Evolutionary conservation across 2,113 vertebrate genomes (phyloP).

Genomic region (Notothenia rossii): DNA sequence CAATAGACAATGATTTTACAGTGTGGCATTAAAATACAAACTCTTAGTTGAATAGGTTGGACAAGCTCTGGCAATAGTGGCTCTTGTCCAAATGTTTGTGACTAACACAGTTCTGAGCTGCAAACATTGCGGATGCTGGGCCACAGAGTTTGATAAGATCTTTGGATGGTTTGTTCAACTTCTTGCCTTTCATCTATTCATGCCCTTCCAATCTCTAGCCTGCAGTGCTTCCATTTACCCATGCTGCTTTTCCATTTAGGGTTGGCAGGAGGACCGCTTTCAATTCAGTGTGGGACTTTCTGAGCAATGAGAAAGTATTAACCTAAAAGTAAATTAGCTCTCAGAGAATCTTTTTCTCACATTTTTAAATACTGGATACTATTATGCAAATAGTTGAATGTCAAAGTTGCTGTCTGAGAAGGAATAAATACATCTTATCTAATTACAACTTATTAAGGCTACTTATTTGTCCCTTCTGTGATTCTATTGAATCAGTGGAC

Average conservation of each 20-base stretch:
- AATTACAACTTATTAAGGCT: neutral
- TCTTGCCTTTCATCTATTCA: conserved; percentile 62
- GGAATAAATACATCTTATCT: neutral
- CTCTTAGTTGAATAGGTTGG: neutral
- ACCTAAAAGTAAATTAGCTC: conserved; percentile 26
- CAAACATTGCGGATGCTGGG: conserved; percentile 26
- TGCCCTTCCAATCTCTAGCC: conserved; percentile 43
- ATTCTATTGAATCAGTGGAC: neutral
- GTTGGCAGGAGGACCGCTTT: conserved; percentile 17
- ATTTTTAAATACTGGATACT: conserved; percentile 6
- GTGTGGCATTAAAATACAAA: conserved; percentile 1
- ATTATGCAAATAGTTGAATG: conserved; percentile 17
- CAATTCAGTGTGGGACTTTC: conserved; percentile 42
- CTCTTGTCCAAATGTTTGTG: conserved; percentile 37
- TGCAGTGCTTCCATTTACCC: conserved; percentile 62
- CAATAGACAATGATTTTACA: conserved; percentile 15
- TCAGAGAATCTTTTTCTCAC: conserved; percentile 5
- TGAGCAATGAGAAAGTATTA: conserved; percentile 21
- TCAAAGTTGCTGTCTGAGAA: neutral
- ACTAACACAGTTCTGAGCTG: conserved; percentile 27
- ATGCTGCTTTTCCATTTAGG: conserved; percentile 54
- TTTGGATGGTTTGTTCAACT: conserved; percentile 40
- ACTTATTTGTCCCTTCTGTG: neutral
- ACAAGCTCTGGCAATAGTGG: conserved; percentile 15
- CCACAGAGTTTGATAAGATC: conserved; percentile 41